Evolutionary conservation across 1,140 invertebrate species (phyloP).

Genomic region (Lysiphlebus fabarum): DNA sequence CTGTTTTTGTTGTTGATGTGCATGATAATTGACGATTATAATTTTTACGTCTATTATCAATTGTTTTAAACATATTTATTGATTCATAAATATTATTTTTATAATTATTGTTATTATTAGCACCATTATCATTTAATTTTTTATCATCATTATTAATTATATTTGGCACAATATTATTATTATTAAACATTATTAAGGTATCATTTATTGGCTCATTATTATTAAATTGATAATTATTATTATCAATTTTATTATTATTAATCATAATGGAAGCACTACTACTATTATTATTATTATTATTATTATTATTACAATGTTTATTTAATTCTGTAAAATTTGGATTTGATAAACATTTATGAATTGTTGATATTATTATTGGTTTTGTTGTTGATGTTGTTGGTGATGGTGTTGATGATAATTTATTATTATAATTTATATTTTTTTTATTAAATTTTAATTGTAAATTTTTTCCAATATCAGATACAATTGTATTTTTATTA

Average conservation of each 20-base stretch:
- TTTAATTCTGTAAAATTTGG: constrained; percentile 28
- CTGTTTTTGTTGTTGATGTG: not conserved
- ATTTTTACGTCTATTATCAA: too few relatives aligned
- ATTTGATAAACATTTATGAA: constrained; percentile 38
- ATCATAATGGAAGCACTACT: constrained; percentile 16
- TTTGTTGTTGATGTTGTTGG: constrained; percentile 20
- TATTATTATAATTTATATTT: constrained; percentile 15
- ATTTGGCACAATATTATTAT: constrained; percentile 10
- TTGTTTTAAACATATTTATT: too few relatives aligned
- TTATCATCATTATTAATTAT: constrained; percentile 3
- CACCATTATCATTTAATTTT: not conserved
- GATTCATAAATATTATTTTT: too few relatives aligned
- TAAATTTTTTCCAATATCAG: constrained; percentile 6
- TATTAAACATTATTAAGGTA: too few relatives aligned
- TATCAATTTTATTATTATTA: constrained; percentile 15
- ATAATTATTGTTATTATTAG: not conserved
- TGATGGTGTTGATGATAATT: not conserved
- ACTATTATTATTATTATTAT: constrained; percentile 16
- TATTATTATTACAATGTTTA: constrained; percentile 2
- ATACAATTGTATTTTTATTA: constrained; percentile 28
- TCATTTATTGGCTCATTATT: too few relatives aligned
- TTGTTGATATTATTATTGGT: constrained; percentile 20
- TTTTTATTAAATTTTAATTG: not conserved
- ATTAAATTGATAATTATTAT: constrained; percentile 17
- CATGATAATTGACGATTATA: not conserved